A percentile compares a stretch with the other conserved stretches of the same genome.
Evolutionary conservation across 1,140 invertebrate species (phyloP).

Genomic region (Triops longicaudatus): DNA sequence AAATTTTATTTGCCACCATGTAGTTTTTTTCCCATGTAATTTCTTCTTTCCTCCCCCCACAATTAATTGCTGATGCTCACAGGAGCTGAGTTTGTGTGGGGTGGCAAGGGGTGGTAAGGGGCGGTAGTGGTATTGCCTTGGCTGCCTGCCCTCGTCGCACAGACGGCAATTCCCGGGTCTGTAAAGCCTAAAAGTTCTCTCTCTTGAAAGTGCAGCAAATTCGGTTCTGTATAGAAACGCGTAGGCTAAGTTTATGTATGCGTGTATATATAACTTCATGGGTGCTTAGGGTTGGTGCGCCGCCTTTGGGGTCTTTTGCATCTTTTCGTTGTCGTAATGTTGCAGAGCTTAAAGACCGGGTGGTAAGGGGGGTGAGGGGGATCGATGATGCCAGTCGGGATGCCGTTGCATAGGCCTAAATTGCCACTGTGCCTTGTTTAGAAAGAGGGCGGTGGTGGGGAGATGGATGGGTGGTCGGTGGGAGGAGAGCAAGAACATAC

Average conservation of each 20-base stretch:
- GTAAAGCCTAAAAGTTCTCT: neutral
- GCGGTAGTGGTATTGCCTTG: neutral
- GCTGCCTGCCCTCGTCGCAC: neutral
- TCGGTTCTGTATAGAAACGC: neutral
- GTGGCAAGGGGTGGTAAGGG: neutral
- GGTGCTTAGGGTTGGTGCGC: neutral
- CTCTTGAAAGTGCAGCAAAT: neutral
- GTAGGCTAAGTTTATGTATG: neutral
- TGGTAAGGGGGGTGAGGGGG: neutral
- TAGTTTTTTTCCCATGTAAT: too few relatives aligned
- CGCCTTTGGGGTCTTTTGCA: too few relatives aligned
- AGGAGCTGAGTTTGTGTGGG: neutral
- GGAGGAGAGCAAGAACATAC: neutral
- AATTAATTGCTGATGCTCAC: neutral
- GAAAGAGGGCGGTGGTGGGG: neutral
- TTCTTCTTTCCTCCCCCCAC: too few relatives aligned
- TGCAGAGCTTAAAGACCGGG: too few relatives aligned
- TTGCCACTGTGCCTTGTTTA: neutral
- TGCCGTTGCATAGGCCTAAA: neutral
- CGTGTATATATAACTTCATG: conserved; percentile 12
- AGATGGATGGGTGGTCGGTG: neutral
- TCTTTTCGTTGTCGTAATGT: too few relatives aligned
- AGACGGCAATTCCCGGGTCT: neutral
- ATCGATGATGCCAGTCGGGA: neutral
- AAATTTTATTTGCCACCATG: too few relatives aligned